Conservation (phyloP, 2,113 vertebrate genomes). For the Eurypyga helias region DNA sequence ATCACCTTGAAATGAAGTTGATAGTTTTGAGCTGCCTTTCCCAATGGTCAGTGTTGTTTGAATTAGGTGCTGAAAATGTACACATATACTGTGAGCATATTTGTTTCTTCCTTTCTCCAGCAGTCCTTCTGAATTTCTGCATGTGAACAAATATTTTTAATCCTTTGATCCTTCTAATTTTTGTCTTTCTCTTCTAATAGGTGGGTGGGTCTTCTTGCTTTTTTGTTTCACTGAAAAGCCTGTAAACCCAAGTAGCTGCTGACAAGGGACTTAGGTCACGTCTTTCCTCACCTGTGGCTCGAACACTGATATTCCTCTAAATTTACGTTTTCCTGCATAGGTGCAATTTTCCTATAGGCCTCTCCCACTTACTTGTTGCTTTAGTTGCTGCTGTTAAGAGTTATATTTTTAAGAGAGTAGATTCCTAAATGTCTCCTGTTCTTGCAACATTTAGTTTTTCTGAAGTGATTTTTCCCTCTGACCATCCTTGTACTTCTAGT, state of each 20-base stretch:
- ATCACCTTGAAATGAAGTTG: background rate
- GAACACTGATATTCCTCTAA: background rate
- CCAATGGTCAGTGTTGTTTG: background rate
- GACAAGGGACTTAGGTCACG: background rate
- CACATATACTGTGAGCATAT: background rate
- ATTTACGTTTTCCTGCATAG: background rate
- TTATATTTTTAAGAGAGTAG: background rate
- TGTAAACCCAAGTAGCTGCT: background rate
- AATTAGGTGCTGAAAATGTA: background rate
- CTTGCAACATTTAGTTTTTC: background rate
- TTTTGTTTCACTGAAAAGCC: background rate
- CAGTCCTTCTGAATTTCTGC: constrained; percentile 77
- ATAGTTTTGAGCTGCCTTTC: background rate
- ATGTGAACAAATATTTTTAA: constrained; percentile 54
- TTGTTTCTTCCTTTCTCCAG: constrained; percentile 33
- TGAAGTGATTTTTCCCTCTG: background rate
- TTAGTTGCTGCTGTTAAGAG: background rate
- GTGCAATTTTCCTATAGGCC: background rate
- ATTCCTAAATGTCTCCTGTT: background rate
- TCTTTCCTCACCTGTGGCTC: background rate
- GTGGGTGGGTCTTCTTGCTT: constrained; percentile 64
- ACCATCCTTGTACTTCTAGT: background rate
- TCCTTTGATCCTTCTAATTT: constrained; percentile 74
- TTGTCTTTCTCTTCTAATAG: constrained; percentile 77
- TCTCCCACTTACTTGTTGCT: background rate